These are phyloP conservation scores for Hypanus sabinus DNA, from an alignment of 2,113 vertebrate genomes.

Conservation along the genomic window DNA sequence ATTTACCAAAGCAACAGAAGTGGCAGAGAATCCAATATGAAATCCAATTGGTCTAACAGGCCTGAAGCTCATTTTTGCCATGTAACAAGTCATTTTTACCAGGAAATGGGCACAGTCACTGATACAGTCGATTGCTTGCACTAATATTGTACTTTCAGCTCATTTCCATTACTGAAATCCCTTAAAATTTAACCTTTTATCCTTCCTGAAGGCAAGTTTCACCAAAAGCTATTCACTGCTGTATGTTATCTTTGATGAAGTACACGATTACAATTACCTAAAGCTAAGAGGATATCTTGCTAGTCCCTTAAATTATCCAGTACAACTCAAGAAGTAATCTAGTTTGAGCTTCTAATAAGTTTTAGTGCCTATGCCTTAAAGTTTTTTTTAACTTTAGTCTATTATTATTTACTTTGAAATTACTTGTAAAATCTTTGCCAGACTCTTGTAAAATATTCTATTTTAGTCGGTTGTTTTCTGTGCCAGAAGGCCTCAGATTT, in stretches of 20 bases:
- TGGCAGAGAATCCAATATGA: constrained; percentile 4
- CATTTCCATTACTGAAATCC: constrained; percentile 33
- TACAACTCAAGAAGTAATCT: not conserved
- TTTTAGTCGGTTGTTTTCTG: not conserved
- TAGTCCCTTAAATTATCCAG: not conserved
- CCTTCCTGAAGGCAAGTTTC: not conserved
- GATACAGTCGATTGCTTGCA: not conserved
- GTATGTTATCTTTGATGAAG: not conserved
- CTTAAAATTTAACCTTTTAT: not conserved
- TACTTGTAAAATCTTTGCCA: not conserved
- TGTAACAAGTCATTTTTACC: constrained; percentile 20
- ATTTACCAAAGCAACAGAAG: constrained; percentile 24
- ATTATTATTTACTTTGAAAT: not conserved
- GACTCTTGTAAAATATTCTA: not conserved
- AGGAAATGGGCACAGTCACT: not conserved
- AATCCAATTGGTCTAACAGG: not conserved
- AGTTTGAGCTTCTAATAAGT: not conserved
- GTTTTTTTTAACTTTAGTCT: not conserved
- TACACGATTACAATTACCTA: not conserved
- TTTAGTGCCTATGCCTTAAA: not conserved
- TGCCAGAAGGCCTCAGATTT: not conserved
- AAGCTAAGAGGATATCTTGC: not conserved
- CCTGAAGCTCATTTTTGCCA: constrained; percentile 28
- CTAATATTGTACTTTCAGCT: constrained; percentile 5
- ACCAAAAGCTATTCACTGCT: not conserved